A percentile compares a stretch with the other conserved stretches of the same genome.
These are phyloP conservation scores for Anoura caudifer DNA, from an alignment of 2,113 vertebrate genomes.

Conservation along the genomic window DNA sequence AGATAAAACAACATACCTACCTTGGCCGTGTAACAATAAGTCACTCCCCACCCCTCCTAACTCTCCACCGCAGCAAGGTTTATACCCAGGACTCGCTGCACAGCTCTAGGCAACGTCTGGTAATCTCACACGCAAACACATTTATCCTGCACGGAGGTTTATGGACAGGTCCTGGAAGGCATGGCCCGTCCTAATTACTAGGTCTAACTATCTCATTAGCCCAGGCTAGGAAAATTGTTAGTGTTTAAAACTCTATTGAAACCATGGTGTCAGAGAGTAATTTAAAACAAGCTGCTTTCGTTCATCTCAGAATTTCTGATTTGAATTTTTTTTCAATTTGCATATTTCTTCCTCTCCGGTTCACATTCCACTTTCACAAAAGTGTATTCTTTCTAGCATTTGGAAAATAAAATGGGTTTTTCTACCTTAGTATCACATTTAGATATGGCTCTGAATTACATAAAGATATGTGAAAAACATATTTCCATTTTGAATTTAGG, in stretches of 20 bases:
- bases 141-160: not conserved
- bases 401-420: not conserved
- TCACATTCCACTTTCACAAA: not conserved
- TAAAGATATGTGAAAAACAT: not conserved
- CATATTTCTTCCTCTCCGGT: not conserved
- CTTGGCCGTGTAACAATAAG: not conserved
- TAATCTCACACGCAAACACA: not conserved
- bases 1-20: not conserved
- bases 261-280: not conserved
- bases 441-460: not conserved
- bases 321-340: not conserved
- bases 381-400: not conserved
- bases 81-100: not conserved
- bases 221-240: not conserved
- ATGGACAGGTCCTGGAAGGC: not conserved
- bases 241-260: conserved; percentile 34
- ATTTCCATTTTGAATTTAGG: not conserved
- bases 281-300: not conserved
- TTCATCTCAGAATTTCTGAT: not conserved
- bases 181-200: not conserved
- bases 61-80: not conserved
- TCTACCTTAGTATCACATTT: not conserved
- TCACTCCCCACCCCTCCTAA: not conserved
- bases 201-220: conserved; percentile 13
- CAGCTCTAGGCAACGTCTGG: not conserved